Base-by-base conservation (phyloP, 2,888 invertebrate genomes). In the Pristionchus maxplancki region DNA sequence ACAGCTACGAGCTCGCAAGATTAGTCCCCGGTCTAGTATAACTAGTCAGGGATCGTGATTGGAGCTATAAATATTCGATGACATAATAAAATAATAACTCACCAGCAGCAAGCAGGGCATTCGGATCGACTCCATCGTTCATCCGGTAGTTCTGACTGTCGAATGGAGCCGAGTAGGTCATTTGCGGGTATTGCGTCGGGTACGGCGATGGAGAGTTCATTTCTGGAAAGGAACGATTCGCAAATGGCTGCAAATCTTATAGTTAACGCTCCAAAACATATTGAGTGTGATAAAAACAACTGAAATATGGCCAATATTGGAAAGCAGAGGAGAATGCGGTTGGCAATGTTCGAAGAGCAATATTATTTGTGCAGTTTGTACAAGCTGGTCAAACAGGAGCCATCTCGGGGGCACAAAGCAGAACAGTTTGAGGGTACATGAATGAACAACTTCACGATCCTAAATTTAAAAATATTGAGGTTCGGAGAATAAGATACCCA, bases 81-180 rank as follows among this genome's bases (percentile, higher is more conserved):
- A 24, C 24, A n/a, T 6, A 44, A 44, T 44, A 44, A 44, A 44
- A 44, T 11, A 6, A 58, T 5, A 58, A 3, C 15, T 78, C 9
- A 78, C 78, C 78, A 28, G 78, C 78, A n/a, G 78, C 78, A 11
- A 78, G n/a, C 11, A 78, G 78, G 0, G 78, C 78, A 28, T 48
- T 48, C 8, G 34, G 17, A 28, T 78, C 44, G 9, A 78, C 44
- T 78, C 78, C 78, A 11, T 40, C 44, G 13, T 40, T 20, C 44
- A 78, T 48, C 17, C 31, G 44, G 78, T 31, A 67, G 31, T 37
- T 34, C n/a, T 74, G 74, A 2, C 74, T 31, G 40, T 40, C 6
- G 44, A 28, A 44, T 0, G 78, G 40, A 24, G 48, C n/a, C 24
- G 78, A 24, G 44, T 48, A 48, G 44, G 78, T n/a, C 48, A 15